phyloP scores from a whole-genome alignment of 2,888 invertebrate genomes.

The Mythimna vitellina region DNA sequence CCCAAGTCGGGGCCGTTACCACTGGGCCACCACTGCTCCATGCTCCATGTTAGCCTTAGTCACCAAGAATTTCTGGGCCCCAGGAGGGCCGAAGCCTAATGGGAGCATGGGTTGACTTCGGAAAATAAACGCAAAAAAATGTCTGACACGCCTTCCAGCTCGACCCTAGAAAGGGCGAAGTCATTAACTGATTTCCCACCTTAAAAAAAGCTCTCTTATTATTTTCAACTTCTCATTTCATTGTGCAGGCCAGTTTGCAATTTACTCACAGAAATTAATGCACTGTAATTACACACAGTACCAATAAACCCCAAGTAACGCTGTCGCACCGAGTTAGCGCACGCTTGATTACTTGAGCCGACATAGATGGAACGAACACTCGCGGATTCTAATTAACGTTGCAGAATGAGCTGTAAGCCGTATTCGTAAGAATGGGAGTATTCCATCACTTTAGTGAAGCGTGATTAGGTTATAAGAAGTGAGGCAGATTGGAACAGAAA shows the following conservation, averaged over 20 bases:
- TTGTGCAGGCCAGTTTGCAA: too few relatives aligned
- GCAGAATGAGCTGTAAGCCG: constrained; percentile 42
- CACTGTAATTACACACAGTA: constrained; percentile 8
- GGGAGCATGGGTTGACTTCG: too few relatives aligned
- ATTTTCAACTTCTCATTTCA: not conserved
- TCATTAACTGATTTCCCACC: too few relatives aligned
- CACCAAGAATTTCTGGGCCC: too few relatives aligned
- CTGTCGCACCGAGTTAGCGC: constrained; percentile 38
- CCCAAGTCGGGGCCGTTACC: too few relatives aligned
- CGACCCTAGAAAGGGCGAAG: too few relatives aligned
- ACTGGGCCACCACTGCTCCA: too few relatives aligned
- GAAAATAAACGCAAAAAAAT: too few relatives aligned
- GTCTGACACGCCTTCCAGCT: too few relatives aligned
- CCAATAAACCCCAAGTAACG: constrained; percentile 18
- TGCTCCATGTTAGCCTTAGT: too few relatives aligned
- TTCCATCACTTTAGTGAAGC: constrained; percentile 35
- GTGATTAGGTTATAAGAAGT: constrained; percentile 18
- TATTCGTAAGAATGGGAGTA: constrained; percentile 20
- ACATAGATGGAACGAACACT: constrained; percentile 63
- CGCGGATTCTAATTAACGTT: constrained; percentile 58
- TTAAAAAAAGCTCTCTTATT: too few relatives aligned
- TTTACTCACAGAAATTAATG: not conserved
- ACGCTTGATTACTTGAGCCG: constrained; percentile 53
- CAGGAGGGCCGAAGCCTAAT: too few relatives aligned
- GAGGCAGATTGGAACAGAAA: not conserved